These are phyloP conservation scores for Hydractinia echinata DNA, from an alignment of 30 jellyfish, hydroid and myxozoan genomes.

Conservation along the genomic window DNA sequence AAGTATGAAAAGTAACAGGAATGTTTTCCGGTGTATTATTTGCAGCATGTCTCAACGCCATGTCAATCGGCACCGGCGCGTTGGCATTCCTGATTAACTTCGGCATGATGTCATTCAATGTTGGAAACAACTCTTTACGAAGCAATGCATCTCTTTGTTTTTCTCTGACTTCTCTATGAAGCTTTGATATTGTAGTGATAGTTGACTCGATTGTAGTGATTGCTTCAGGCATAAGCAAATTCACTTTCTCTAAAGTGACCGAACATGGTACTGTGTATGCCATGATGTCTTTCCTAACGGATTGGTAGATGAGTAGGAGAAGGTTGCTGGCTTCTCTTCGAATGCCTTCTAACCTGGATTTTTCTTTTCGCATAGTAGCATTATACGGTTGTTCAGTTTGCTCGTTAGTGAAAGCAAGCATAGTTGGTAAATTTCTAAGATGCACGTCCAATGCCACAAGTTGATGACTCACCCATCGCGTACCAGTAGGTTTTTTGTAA, in stretches of 20 bases:
- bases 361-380: not conserved
- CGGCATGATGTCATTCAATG: not conserved
- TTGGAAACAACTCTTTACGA: not conserved
- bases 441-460: too few relatives aligned
- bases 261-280: not conserved
- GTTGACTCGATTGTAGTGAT: not conserved
- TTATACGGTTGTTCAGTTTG: not conserved
- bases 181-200: not conserved
- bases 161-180: not conserved
- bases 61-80: not conserved
- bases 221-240: constrained; percentile 3
- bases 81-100: not conserved
- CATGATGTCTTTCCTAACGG: not conserved
- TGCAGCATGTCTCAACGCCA: not conserved
- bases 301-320: not conserved
- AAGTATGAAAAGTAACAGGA: not conserved
- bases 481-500: not conserved
- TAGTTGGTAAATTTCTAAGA: too few relatives aligned
- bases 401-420: not conserved
- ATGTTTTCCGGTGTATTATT: not conserved
- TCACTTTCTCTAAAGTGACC: not conserved
- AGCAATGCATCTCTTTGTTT: not conserved
- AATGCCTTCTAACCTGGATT: not conserved
- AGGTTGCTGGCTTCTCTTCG: not conserved
- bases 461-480: too few relatives aligned